phyloP scores from a whole-genome alignment of 2,113 vertebrate genomes.

The Lophius piscatorius region DNA sequence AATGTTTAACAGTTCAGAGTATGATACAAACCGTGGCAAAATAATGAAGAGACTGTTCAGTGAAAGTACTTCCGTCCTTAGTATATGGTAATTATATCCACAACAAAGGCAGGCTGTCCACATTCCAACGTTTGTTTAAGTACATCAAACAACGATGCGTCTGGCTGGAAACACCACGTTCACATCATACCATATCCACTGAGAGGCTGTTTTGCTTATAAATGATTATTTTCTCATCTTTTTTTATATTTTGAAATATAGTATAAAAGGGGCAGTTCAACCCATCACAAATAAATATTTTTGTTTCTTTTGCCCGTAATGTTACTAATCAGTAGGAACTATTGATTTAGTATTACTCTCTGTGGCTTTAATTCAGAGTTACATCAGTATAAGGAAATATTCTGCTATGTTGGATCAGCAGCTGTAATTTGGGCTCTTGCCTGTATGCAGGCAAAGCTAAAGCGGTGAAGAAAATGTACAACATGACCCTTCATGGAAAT shows the following conservation, averaged over 20 bases:
- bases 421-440: neutral
- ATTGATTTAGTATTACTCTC: neutral
- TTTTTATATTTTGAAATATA: neutral
- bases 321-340: neutral
- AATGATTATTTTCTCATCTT: neutral
- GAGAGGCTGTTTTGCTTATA: neutral
- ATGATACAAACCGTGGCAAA: no score
- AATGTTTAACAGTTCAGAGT: no score
- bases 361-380: neutral
- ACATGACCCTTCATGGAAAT: no score
- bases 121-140: neutral
- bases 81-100: neutral
- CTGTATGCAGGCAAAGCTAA: neutral
- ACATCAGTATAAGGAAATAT: neutral
- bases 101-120: neutral
- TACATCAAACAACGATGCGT: slow-evolving; percentile 1
- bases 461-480: neutral
- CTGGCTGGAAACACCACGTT: neutral
- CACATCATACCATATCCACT: no score
- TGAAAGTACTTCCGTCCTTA: neutral
- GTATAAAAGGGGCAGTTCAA: no score
- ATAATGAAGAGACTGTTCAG: no score
- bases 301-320: no score
- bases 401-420: neutral
- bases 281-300: no score